Percentiles rank a stretch among this genome's conserved stretches.
Conservation (phyloP, 2,888 invertebrate genomes). For the Himalopsyche japonica region DNA sequence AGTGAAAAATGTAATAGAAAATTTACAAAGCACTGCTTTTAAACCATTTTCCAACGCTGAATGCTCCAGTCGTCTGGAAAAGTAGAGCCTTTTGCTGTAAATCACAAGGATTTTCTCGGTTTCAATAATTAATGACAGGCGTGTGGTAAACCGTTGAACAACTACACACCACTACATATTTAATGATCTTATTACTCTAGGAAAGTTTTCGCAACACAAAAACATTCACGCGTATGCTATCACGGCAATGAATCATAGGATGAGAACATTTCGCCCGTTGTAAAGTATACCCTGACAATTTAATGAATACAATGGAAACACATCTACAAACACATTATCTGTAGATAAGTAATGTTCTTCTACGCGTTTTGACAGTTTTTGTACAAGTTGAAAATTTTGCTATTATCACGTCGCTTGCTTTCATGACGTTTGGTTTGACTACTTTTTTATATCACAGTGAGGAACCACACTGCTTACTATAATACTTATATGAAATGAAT, state of each 20-base stretch:
- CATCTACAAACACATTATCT: no score
- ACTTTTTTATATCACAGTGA: no score
- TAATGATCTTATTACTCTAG: background rate
- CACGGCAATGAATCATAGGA: background rate
- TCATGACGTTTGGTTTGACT: no score
- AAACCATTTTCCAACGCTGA: background rate
- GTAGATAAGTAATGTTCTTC: no score
- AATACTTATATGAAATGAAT: no score
- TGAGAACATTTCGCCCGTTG: background rate
- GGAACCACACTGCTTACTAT: no score
- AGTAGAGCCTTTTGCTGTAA: background rate
- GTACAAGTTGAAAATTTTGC: no score
- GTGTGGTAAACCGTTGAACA: background rate
- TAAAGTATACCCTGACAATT: background rate
- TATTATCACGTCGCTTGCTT: no score
- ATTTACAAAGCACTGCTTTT: background rate
- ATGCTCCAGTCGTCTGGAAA: background rate
- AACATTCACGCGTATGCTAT: background rate
- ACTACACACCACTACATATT: background rate
- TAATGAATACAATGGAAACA: no score
- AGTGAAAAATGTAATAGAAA: background rate
- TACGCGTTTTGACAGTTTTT: no score
- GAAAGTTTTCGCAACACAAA: background rate
- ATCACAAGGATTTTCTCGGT: constrained; percentile 18
- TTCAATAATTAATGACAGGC: constrained; percentile 27